Conservation (phyloP, 2,113 vertebrate genomes). For the Terrapene triunguis region DNA sequence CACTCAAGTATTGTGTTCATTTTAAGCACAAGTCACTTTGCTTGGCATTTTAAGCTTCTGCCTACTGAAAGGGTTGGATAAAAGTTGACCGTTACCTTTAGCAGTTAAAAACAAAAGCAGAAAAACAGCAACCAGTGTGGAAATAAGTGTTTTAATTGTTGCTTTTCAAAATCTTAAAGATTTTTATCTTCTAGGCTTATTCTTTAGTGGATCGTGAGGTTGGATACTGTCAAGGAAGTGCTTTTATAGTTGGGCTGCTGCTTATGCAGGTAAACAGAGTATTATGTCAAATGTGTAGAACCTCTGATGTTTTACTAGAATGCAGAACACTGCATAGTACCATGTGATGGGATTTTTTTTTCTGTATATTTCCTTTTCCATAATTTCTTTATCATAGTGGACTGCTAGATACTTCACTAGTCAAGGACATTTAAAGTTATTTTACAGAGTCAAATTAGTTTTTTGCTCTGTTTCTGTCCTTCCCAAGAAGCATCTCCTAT, state of each 20-base stretch:
- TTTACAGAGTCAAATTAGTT: neutral
- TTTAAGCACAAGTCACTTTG: neutral
- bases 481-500: neutral
- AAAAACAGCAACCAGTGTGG: neutral
- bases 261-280: constrained; percentile 94
- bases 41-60: neutral
- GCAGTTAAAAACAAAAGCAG: neutral
- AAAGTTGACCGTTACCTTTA: neutral
- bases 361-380: neutral
- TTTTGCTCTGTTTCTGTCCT: neutral
- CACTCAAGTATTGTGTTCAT: neutral
- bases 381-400: neutral
- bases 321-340: neutral
- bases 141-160: neutral
- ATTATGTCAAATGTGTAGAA: neutral
- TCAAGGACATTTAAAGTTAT: neutral
- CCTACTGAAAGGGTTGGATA: neutral
- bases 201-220: constrained; percentile 98
- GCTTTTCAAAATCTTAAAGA: constrained; percentile 14
- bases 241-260: constrained; percentile 97
- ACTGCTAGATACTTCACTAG: neutral
- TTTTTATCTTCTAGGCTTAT: constrained; percentile 89
- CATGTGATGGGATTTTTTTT: neutral
- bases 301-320: neutral
- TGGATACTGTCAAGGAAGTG: constrained; percentile 98